These are phyloP conservation scores for Cosmia pyralina DNA, from an alignment of 2,888 invertebrate species.

Conservation along the genomic window DNA sequence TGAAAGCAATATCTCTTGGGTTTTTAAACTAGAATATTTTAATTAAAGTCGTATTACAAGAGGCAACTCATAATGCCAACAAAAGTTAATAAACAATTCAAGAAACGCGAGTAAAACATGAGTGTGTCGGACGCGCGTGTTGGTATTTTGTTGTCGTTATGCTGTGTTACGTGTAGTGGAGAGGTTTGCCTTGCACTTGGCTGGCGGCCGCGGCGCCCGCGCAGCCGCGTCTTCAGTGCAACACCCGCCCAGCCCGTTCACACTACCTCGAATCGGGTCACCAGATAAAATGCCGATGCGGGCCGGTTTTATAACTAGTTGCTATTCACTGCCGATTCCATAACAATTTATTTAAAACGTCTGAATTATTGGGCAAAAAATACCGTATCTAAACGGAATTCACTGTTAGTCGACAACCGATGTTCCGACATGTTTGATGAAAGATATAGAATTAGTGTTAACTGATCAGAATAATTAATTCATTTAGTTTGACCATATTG, in stretches of 20 bases:
- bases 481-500: constrained; percentile 26
- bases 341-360: constrained; percentile 51
- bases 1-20: not conserved
- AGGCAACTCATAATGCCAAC: constrained; percentile 9
- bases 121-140: constrained; percentile 54
- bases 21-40: not conserved
- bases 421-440: constrained; percentile 34
- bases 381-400: constrained; percentile 60
- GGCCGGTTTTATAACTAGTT: constrained; percentile 63
- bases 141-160: constrained; percentile 72
- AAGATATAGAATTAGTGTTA: constrained; percentile 45
- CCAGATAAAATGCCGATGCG: constrained; percentile 64
- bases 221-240: constrained; percentile 80
- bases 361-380: constrained; percentile 54
- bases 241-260: constrained; percentile 72
- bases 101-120: constrained; percentile 56
- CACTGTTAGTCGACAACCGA: constrained; percentile 58
- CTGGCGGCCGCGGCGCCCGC: constrained; percentile 56
- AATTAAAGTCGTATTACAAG: not conserved
- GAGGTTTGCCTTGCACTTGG: constrained; percentile 84
- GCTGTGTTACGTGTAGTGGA: constrained; percentile 78
- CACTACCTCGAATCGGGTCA: constrained; percentile 71
- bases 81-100: constrained; percentile 26
- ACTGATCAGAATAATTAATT: constrained; percentile 48
- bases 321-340: constrained; percentile 58